Percentiles rank a stretch among this genome's conserved stretches.
Evolutionary conservation across 2,888 invertebrate genomes (phyloP).

Genomic region (Drosophila yooni): DNA sequence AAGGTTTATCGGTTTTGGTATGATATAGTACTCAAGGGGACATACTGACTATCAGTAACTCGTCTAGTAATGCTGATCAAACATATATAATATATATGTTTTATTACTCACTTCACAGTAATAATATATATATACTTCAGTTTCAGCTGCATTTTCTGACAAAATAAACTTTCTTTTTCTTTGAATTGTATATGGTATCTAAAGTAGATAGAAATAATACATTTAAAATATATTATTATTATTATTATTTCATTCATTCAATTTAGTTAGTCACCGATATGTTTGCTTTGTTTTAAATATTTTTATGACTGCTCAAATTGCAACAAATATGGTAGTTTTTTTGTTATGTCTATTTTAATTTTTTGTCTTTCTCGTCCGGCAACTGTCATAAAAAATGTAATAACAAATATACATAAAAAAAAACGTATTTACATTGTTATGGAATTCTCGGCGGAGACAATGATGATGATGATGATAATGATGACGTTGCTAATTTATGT

Average conservation of each 20-base stretch:
- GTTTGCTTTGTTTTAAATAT: conserved; percentile 12
- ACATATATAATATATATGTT: not conserved
- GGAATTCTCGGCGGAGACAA: conserved; percentile 22
- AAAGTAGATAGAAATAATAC: not conserved
- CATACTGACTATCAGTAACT: not conserved
- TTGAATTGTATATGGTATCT: not conserved
- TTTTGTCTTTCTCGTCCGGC: conserved; percentile 16
- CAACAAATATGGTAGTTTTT: conserved; percentile 11
- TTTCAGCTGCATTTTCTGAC: not conserved
- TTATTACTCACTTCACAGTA: no score
- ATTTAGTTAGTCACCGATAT: conserved; percentile 7
- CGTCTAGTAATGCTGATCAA: not conserved
- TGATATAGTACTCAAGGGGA: not conserved
- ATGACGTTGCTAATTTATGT: conserved; percentile 61
- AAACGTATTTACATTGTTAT: conserved; percentile 30
- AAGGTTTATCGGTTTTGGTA: no score
- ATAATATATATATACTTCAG: not conserved
- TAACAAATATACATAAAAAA: conserved; percentile 2
- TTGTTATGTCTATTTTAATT: not conserved
- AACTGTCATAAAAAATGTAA: conserved; percentile 35
- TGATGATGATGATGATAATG: conserved; percentile 25
- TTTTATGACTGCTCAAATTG: conserved; percentile 7
- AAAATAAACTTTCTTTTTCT: not conserved
- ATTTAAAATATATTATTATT: not conserved
- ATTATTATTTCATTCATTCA: not conserved